Evolutionary conservation across 1,140 invertebrate species (phyloP).

Genomic region (Cotesia typhae): DNA sequence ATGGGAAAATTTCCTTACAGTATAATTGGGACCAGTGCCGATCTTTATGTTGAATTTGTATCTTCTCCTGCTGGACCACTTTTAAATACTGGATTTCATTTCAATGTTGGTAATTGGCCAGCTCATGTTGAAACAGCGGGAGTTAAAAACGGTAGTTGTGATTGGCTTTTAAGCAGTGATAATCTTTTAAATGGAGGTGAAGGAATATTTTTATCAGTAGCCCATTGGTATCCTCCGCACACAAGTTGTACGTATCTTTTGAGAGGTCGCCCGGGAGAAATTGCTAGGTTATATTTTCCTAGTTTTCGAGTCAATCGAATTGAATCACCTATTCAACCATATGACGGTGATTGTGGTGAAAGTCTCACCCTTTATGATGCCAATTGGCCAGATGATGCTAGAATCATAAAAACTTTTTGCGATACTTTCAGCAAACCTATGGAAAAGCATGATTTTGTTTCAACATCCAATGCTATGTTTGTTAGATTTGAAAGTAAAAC

Average conservation of each 20-base stretch:
- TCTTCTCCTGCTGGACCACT: constrained; percentile 88
- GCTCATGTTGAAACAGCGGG: constrained; percentile 88
- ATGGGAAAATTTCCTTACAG: constrained; percentile 94
- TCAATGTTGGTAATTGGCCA: constrained; percentile 92
- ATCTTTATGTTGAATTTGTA: constrained; percentile 90
- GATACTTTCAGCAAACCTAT: constrained; percentile 90
- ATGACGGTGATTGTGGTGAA: constrained; percentile 87
- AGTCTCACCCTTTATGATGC: constrained; percentile 88
- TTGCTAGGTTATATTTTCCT: constrained; percentile 87
- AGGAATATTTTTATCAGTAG: constrained; percentile 88
- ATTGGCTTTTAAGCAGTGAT: constrained; percentile 85
- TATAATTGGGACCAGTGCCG: constrained; percentile 89
- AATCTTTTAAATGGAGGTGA: constrained; percentile 81
- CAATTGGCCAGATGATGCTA: constrained; percentile 83
- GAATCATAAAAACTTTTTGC: constrained; percentile 91
- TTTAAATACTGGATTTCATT: constrained; percentile 90
- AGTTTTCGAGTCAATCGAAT: constrained; percentile 90
- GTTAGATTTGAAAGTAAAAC: constrained; percentile 90
- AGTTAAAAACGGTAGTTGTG: constrained; percentile 83
- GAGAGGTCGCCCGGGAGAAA: constrained; percentile 82
- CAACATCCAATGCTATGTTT: constrained; percentile 83
- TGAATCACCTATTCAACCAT: constrained; percentile 84
- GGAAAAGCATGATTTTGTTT: constrained; percentile 92
- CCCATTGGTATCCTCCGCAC: constrained; percentile 91
- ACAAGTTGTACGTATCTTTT: constrained; percentile 91